Percentiles rank a stretch among this genome's conserved stretches.
Evolutionary conservation across 1,140 invertebrate species (phyloP).

Genomic region (Arion vulgaris): DNA sequence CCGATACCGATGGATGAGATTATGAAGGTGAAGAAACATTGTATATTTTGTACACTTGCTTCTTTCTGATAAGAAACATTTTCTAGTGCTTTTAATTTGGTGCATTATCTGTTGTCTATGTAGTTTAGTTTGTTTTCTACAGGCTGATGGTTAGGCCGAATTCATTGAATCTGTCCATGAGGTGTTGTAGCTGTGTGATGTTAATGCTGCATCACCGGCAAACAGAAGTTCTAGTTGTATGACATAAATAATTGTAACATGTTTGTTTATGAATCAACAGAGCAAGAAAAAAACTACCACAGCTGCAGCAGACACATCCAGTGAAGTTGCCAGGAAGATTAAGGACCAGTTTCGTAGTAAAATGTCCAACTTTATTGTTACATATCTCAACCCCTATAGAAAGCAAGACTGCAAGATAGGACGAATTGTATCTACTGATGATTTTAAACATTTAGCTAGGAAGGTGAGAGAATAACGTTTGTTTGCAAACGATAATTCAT

Average conservation of each 20-base stretch:
- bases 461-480: conserved; percentile 79
- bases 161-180: too few relatives aligned
- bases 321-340: conserved; percentile 75
- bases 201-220: too few relatives aligned
- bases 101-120: too few relatives aligned
- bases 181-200: too few relatives aligned
- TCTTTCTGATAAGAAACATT: too few relatives aligned
- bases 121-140: too few relatives aligned
- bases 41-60: too few relatives aligned
- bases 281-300: conserved; percentile 75
- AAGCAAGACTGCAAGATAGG: conserved; percentile 88
- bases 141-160: too few relatives aligned
- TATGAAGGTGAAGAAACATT: conserved; percentile 10
- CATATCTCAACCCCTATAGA: conserved; percentile 90
- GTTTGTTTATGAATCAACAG: too few relatives aligned
- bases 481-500: neutral
- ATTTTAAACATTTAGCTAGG: conserved; percentile 95
- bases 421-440: conserved; percentile 88
- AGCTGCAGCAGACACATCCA: conserved; percentile 74
- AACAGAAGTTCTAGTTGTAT: too few relatives aligned
- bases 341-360: conserved; percentile 88
- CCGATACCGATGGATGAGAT: conserved; percentile 19
- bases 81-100: too few relatives aligned
- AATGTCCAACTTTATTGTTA: conserved; percentile 92
- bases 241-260: too few relatives aligned